Percentiles rank a stretch among this genome's conserved stretches.
Evolutionary conservation across 2,113 vertebrate species (phyloP).

Genomic region (Thunnus thynnus): DNA sequence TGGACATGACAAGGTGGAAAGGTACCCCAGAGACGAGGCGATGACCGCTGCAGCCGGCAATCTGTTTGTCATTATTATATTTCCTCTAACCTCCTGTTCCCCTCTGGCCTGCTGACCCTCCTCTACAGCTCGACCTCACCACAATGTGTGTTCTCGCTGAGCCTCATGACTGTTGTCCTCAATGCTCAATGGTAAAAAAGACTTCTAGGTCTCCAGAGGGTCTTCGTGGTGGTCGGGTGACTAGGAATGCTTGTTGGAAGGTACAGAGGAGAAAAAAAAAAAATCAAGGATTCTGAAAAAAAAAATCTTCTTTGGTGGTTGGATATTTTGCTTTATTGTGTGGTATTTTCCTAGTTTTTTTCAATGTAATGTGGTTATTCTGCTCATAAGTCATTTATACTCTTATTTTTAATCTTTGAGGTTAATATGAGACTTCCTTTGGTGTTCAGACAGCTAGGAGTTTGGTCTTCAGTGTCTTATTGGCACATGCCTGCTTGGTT

Average conservation of each 20-base stretch:
- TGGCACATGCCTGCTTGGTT: neutral
- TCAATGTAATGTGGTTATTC: neutral
- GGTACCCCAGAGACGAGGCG: slow-evolving; percentile 69
- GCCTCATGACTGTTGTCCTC: slow-evolving; percentile 64
- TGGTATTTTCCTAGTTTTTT: neutral
- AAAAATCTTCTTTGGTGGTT: neutral
- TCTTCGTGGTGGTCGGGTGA: slow-evolving; percentile 40
- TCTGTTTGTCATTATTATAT: slow-evolving; percentile 77
- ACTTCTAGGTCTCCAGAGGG: slow-evolving; percentile 48
- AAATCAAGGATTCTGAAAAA: slow-evolving; percentile 24
- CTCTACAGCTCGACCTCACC: slow-evolving; percentile 24
- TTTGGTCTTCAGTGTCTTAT: neutral
- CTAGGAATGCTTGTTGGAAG: slow-evolving; percentile 16
- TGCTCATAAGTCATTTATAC: neutral
- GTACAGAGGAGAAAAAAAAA: neutral
- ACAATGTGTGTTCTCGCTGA: slow-evolving; percentile 45
- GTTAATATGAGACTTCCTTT: neutral
- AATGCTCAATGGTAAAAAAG: slow-evolving; percentile 44
- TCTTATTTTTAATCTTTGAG: neutral
- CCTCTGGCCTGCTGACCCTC: slow-evolving; percentile 62
- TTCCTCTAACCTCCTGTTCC: slow-evolving; percentile 62
- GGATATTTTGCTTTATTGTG: neutral
- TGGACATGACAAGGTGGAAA: slow-evolving; percentile 76
- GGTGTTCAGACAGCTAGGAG: neutral
- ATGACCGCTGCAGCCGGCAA: slow-evolving; percentile 37